A percentile compares a stretch with the other conserved stretches of the same genome.
These are phyloP conservation scores for Trachythela sp. DNA, from an alignment of 64 coral and sea anemone genomes.

Conservation along the genomic window DNA sequence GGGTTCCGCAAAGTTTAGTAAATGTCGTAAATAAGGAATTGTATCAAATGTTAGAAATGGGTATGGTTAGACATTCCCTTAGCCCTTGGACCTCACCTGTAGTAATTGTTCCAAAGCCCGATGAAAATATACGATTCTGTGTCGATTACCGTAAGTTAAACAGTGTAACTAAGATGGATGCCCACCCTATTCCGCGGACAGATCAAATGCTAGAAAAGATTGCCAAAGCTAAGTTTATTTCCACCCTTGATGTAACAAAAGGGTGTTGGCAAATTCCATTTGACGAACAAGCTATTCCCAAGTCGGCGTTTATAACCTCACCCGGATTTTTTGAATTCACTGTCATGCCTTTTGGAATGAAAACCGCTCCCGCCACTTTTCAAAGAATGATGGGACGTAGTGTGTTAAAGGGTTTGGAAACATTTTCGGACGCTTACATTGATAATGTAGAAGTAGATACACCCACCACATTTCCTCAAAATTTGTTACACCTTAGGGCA, in stretches of 20 bases:
- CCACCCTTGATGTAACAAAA: slow-evolving; percentile 48
- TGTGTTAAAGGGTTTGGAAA: neutral
- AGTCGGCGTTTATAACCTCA: slow-evolving; percentile 38
- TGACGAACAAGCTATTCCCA: neutral
- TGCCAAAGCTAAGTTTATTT: slow-evolving; percentile 10
- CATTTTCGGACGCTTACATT: slow-evolving; percentile 35
- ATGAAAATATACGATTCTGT: neutral
- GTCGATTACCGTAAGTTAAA: neutral
- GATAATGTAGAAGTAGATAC: slow-evolving; percentile 42
- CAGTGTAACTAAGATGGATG: neutral
- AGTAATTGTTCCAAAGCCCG: neutral
- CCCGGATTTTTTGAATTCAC: slow-evolving; percentile 43
- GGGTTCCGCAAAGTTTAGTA: neutral
- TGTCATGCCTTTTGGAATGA: slow-evolving; percentile 48
- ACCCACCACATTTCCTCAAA: neutral
- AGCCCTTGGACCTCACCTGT: neutral
- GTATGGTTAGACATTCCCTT: neutral
- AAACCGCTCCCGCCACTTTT: slow-evolving; percentile 47
- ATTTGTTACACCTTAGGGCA: neutral
- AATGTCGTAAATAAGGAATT: neutral
- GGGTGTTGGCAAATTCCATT: slow-evolving; percentile 54
- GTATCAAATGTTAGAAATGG: neutral
- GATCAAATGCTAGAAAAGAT: slow-evolving; percentile 48
- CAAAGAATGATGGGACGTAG: slow-evolving; percentile 34
- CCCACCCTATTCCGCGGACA: neutral